Evolutionary conservation across 2,113 vertebrate species (phyloP), one percentile per base, ranked within the genome.

Genomic region (Struthidea cinerea): DNA sequence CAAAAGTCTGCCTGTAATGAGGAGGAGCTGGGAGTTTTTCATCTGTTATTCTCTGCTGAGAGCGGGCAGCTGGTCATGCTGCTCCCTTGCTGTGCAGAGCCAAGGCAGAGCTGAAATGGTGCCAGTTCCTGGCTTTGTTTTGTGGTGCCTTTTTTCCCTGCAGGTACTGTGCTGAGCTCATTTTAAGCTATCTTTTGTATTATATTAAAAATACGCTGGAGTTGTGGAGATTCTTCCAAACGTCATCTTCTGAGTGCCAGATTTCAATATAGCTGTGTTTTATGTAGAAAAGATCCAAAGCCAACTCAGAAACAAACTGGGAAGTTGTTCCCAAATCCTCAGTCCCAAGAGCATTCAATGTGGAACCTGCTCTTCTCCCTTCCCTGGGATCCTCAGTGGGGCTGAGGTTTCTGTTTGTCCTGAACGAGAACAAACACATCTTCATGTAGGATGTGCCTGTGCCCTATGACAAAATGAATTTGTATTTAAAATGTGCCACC

Each of bases 91-190:
- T 74, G 49, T 7, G 47, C 79, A 35, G 46, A 57, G 50, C 79
- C 59, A 37, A 46, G 69, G 14, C 67, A 57, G 39, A 92, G 57
- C 70, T 91, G 84, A 91, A 71, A 69, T 8, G 3, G 33, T 64
- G 95, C 87, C 90, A 89, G 28, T 7, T 67, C 42, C 56, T 73
- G 49, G 1, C 42, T 87, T 80, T 49, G 65, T 32, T 79, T 46
- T 16, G 33, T 32, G 65, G 39, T 20, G 12, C 27, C 39, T 64
- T 23, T 24, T 44, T 68, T 9, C 46, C 52, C 71, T 30, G 28
- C 65, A 53, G 94, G 77, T 85, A 53, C 68, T 76, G 64, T 56
- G 65, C 83, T 81, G 61, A 74, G 57, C 87, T 90, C 56, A 44
- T 92, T 92, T 85, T 39, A 50, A 93, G 39, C 28, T 37, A 3